phyloP scores from a whole-genome alignment of 2,113 vertebrate species.

The Dipodomys spectabilis region DNA sequence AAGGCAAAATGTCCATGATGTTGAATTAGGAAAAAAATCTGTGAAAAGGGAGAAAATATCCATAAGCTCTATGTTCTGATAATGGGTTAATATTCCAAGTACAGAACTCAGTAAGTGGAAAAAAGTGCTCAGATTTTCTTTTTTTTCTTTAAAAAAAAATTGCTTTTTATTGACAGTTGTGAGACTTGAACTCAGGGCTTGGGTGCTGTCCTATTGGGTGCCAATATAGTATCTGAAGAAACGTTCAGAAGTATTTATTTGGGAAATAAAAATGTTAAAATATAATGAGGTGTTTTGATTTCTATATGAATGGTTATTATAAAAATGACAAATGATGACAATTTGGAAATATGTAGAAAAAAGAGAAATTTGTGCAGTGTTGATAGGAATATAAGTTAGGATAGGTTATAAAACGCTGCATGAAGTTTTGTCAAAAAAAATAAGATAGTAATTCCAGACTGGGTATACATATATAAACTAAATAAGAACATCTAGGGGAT shows the following conservation, averaged over 20 bases:
- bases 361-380: fast-evolving
- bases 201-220: too few species aligned
- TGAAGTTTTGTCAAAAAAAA: not conserved
- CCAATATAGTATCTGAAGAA: not conserved
- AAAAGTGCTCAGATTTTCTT: not conserved
- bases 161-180: too few species aligned
- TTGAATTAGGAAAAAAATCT: not conserved
- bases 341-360: not conserved
- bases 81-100: not conserved
- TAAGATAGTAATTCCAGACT: too few species aligned
- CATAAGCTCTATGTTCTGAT: not conserved
- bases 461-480: not conserved
- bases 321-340: not conserved
- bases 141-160: too few species aligned
- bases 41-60: not conserved
- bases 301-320: not conserved
- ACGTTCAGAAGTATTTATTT: not conserved
- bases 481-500: not conserved
- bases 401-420: not conserved
- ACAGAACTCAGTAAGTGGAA: not conserved
- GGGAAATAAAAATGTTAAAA: not conserved
- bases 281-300: not conserved
- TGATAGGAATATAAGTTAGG: not conserved
- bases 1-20: not conserved
- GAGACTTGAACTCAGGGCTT: too few species aligned